Conservation (phyloP, 2,113 vertebrate genomes). For the Nibea coibor region DNA sequence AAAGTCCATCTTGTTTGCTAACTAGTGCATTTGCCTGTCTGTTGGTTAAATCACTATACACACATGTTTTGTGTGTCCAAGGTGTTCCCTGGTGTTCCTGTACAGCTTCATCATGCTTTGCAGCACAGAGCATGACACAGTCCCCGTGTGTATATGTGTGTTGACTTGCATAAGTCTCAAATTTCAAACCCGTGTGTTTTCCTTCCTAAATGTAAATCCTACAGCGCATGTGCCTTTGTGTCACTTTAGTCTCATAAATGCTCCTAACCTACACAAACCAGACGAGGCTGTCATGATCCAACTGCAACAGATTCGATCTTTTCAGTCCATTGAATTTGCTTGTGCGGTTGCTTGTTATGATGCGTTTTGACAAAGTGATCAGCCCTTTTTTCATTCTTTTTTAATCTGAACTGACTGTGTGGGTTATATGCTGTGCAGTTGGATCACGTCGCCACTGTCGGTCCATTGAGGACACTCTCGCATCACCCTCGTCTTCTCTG, state of each 20-base stretch:
- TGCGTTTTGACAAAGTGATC: constrained; percentile 34
- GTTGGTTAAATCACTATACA: background rate
- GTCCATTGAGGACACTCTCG: constrained; percentile 55
- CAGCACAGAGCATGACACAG: constrained; percentile 18
- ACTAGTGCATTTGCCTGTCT: background rate
- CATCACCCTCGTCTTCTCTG: constrained; percentile 40
- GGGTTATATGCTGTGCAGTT: constrained; percentile 40
- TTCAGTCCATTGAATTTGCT: constrained; percentile 23
- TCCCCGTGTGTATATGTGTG: background rate
- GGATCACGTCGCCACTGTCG: constrained; percentile 13
- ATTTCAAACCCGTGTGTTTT: background rate
- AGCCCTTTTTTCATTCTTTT: constrained; percentile 18
- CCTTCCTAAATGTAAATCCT: constrained; percentile 9
- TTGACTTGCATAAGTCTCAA: background rate
- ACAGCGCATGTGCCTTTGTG: background rate
- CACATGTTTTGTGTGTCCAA: background rate
- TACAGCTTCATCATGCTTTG: constrained; percentile 25
- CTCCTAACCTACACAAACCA: constrained; percentile 16
- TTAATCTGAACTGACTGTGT: constrained; percentile 55
- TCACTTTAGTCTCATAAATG: constrained; percentile 6
- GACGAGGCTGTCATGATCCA: constrained; percentile 30
- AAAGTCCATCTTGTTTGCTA: background rate
- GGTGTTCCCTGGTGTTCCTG: constrained; percentile 1
- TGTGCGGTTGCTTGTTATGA: constrained; percentile 1
- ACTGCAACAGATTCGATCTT: constrained; percentile 12